These are phyloP conservation scores for Stenchaetothrips biformis DNA, from an alignment of 2,888 invertebrate genomes.

Conservation along the genomic window DNA sequence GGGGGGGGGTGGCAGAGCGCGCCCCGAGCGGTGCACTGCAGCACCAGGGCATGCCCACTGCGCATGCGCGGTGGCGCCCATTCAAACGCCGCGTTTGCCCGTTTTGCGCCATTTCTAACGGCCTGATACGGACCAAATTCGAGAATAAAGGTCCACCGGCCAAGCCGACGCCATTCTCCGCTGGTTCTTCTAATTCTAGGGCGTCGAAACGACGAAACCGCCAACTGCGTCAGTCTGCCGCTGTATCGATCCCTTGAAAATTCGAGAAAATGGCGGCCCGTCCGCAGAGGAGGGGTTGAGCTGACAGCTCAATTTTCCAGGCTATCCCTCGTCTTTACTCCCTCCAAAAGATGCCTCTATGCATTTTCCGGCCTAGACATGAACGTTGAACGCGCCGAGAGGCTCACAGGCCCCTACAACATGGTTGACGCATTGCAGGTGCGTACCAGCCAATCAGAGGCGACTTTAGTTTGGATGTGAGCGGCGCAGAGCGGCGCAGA, in stretches of 20 bases:
- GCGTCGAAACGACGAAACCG: constrained; percentile 36
- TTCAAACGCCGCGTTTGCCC: background rate
- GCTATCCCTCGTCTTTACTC: background rate
- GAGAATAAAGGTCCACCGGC: too few relatives aligned
- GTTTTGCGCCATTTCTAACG: background rate
- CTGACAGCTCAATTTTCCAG: background rate
- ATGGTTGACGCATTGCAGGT: constrained; percentile 42
- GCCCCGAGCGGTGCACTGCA: constrained; percentile 39
- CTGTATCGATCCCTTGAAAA: constrained; percentile 37
- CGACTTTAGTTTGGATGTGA: constrained; percentile 48
- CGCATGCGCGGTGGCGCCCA: constrained; percentile 35
- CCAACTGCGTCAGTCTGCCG: constrained; percentile 33
- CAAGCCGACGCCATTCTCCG: too few relatives aligned
- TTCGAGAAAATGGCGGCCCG: constrained; percentile 17
- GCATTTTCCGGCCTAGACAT: background rate
- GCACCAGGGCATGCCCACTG: constrained; percentile 36
- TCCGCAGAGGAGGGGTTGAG: background rate
- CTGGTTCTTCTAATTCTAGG: background rate
- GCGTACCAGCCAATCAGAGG: constrained; percentile 62
- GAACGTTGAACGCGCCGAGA: constrained; percentile 30
- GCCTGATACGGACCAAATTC: too few relatives aligned
- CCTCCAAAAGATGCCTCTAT: background rate
- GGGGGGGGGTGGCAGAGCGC: constrained; percentile 40
- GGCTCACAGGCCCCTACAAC: constrained; percentile 29
- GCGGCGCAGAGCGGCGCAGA: background rate